phyloP scores from a whole-genome alignment of 2,888 invertebrate genomes.

The Phortica okadai region DNA sequence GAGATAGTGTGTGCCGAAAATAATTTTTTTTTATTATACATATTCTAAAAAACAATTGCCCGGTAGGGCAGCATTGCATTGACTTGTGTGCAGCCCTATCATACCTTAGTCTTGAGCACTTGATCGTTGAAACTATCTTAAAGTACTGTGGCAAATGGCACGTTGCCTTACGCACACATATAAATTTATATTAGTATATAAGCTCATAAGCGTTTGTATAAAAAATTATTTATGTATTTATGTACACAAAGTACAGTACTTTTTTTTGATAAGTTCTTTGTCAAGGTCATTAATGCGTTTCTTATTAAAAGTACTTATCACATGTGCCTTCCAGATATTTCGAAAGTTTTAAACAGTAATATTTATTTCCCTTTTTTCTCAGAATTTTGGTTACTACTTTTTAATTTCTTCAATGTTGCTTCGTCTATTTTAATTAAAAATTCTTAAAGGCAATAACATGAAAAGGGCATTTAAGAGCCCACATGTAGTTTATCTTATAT shows the following conservation, averaged over 20 bases:
- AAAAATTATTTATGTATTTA: too few relatives aligned
- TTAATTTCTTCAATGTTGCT: conserved; percentile 19
- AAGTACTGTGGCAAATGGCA: background rate
- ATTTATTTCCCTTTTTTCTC: background rate
- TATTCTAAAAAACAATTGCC: background rate
- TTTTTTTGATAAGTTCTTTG: background rate
- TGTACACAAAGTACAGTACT: too few relatives aligned
- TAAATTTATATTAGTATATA: background rate
- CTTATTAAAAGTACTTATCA: background rate
- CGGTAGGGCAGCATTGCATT: background rate
- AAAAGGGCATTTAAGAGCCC: conserved; percentile 17
- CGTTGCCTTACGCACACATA: background rate
- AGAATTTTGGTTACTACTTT: background rate
- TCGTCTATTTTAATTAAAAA: conserved; percentile 29
- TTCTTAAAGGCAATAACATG: conserved; percentile 1
- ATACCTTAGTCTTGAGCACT: background rate
- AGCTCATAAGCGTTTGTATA: too few relatives aligned
- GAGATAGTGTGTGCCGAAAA: background rate
- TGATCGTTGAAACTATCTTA: background rate
- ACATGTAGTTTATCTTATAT: background rate
- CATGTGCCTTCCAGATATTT: background rate
- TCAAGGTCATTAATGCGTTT: background rate
- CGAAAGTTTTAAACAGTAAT: background rate
- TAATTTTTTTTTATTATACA: background rate
- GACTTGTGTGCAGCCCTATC: background rate